Evolutionary conservation across 2,113 vertebrate genomes (phyloP).

Genomic region (Helogale parvula): DNA sequence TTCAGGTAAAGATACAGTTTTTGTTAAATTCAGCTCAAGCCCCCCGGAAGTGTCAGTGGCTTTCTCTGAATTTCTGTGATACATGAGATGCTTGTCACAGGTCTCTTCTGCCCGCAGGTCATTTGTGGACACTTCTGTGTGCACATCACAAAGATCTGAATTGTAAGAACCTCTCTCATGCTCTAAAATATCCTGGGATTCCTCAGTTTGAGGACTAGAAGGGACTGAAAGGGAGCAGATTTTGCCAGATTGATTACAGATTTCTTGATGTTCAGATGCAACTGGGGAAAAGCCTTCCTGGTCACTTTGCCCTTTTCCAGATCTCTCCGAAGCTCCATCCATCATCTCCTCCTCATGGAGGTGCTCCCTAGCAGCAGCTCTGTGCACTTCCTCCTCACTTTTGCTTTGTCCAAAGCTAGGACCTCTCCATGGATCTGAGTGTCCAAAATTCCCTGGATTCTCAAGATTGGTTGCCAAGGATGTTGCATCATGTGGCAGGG

Average conservation of each 20-base stretch:
- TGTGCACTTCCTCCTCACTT: not conserved
- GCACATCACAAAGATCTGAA: conserved; percentile 35
- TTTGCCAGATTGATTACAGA: conserved; percentile 46
- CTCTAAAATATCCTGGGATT: not conserved
- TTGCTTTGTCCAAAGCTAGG: not conserved
- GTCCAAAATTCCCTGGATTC: conserved; percentile 55
- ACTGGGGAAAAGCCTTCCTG: conserved; percentile 62
- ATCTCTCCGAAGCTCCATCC: conserved; percentile 43
- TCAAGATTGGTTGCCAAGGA: conserved; percentile 59
- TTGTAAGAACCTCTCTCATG: not conserved
- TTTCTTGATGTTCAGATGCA: conserved; percentile 23
- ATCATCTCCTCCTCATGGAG: not conserved
- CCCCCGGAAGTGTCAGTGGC: conserved; percentile 30
- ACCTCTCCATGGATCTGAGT: conserved; percentile 39
- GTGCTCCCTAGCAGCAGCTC: not conserved
- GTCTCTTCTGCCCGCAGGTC: conserved; percentile 28
- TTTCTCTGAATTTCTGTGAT: conserved; percentile 49
- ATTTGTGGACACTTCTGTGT: conserved; percentile 7
- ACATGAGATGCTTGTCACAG: conserved; percentile 7
- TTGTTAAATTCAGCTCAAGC: not conserved
- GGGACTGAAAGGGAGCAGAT: not conserved
- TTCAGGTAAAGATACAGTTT: conserved; percentile 65
- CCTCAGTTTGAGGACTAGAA: conserved; percentile 52
- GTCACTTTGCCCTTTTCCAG: conserved; percentile 40
- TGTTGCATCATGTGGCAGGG: conserved; percentile 21